Base-by-base conservation (phyloP, 2,888 invertebrate species). In the Cataglyphis rosenhaueri region DNA sequence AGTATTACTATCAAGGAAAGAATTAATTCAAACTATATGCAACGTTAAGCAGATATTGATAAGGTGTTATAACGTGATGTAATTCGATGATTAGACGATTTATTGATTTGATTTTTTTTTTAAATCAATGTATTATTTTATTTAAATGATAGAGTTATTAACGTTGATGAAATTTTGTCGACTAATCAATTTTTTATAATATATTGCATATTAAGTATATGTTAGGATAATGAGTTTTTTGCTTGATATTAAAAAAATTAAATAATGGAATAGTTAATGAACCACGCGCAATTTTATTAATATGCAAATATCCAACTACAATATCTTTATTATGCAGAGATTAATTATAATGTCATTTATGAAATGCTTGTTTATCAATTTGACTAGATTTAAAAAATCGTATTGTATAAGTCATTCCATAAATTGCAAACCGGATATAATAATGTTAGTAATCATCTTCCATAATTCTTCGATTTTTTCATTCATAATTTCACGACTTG, bases 381-480 rank as follows among this genome's bases (percentile, higher is more conserved):
- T 38, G 21, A 35, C 0, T 61, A 21, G 21, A 25, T 44, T 10
- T 18, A 52, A 65, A 65, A 52, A 52, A 3, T 15, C 8, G 0
- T 8, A 55, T 64, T 4, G n/a, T 25, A 25, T 65, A 29, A 48
- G 29, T 48, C 38, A n/a, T 71, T 44, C 70, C 76, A 81, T 83
- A 79, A 82, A 79, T n/a, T n/a, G 59, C 25, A 5, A 21, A 52
- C 21, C 74, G 81, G 70, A 70, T 83, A 73, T 48, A 59, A 73
- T 48, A 59, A 84, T 68, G 75, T 83, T 44, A 64, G 57, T 41
- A 25, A 29, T 79, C 32, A 6, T 29, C 10, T 79, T 65, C 5
- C 21, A 12, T 64, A 61, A 29, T 66, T 74, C 52, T 8, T 52
- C 0, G 8, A 2, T 35, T 32, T 61, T 21, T 21, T 57, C 35